A percentile compares a stretch with the other conserved stretches of the same genome.
phyloP scores from a whole-genome alignment of 2,797 vertebrate species.

The Dryobates pubescens region DNA sequence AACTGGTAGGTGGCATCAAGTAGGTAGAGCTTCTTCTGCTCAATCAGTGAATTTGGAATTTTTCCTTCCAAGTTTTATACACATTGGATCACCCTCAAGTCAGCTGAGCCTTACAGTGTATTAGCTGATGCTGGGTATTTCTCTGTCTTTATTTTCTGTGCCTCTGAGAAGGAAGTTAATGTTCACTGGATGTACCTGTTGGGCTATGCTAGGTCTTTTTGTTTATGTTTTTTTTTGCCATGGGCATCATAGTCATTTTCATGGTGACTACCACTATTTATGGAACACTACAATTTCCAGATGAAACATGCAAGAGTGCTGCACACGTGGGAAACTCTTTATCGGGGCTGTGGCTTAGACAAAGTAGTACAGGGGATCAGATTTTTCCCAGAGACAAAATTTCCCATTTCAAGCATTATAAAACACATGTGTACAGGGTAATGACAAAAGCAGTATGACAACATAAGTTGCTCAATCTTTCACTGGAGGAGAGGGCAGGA shows the following conservation, averaged over 20 bases:
- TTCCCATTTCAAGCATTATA: neutral
- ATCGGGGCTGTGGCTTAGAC: neutral
- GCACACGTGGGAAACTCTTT: neutral
- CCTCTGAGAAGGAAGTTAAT: neutral
- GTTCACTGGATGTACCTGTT: neutral
- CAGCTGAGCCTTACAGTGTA: neutral
- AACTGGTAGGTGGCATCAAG: neutral
- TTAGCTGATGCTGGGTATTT: neutral
- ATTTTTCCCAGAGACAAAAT: neutral
- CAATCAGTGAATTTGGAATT: neutral
- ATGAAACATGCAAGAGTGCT: neutral
- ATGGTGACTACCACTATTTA: neutral
- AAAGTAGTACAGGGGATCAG: neutral
- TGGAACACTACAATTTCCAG: neutral
- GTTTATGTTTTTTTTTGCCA: neutral
- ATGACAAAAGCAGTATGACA: neutral
- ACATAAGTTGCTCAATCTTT: neutral
- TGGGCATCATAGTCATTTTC: neutral
- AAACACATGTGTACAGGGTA: neutral
- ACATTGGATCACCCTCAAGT: neutral
- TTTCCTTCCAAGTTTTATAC: neutral
- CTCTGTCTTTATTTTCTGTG: neutral
- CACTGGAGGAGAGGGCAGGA: neutral
- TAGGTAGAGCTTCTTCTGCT: neutral
- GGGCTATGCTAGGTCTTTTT: accelerated